Evolutionary conservation across 35 echinoderm and acorn worm genomes (phyloP).

Genomic region (Chiridota heheva): DNA sequence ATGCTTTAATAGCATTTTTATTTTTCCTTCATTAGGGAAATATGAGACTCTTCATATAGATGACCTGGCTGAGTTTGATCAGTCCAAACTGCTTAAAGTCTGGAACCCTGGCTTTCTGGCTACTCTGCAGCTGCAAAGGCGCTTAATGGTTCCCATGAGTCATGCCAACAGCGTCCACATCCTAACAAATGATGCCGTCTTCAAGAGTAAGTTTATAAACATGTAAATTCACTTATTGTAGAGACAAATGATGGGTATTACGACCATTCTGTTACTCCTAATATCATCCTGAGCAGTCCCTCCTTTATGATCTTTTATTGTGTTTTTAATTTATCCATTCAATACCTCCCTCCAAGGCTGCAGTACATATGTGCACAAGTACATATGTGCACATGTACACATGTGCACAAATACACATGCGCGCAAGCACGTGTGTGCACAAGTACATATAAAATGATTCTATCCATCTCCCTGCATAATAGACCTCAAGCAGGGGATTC

Average conservation of each 20-base stretch:
- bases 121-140: constrained; percentile 73
- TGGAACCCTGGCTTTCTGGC: constrained; percentile 83
- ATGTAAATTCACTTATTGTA: neutral
- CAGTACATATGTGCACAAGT: neutral
- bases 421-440: too few relatives aligned
- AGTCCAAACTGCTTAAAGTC: constrained; percentile 82
- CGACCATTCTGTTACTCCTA: neutral
- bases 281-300: neutral
- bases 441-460: too few relatives aligned
- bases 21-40: constrained; percentile 41
- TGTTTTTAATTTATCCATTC: neutral
- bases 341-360: neutral
- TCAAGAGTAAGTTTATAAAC: constrained; percentile 69
- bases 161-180: constrained; percentile 82
- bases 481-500: too few relatives aligned
- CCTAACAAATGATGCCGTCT: constrained; percentile 96
- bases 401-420: too few relatives aligned
- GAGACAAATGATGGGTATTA: neutral
- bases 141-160: constrained; percentile 69
- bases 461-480: too few relatives aligned
- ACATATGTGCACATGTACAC: neutral
- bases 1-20: too few relatives aligned
- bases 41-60: constrained; percentile 86
- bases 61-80: constrained; percentile 83
- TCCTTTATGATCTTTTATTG: neutral